Percentiles rank a stretch among this genome's conserved stretches.
These are phyloP conservation scores for Rhagophthalmus giganteus DNA, from an alignment of 2,888 invertebrate genomes.

Conservation along the genomic window DNA sequence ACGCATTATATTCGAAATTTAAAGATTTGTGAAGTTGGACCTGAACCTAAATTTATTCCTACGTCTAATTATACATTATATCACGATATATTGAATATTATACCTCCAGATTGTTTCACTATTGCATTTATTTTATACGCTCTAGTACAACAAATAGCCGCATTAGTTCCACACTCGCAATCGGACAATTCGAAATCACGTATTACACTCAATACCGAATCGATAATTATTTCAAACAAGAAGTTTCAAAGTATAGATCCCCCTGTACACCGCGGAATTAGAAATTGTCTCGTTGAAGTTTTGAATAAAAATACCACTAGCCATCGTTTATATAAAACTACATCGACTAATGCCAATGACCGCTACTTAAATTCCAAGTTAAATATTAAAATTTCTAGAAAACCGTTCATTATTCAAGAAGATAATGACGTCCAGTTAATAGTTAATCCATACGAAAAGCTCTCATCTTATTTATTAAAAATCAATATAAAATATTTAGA, in stretches of 20 bases:
- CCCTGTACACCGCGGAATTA: slow-evolving; percentile 8
- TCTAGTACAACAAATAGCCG: slow-evolving; percentile 11
- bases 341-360: background rate
- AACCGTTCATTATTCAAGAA: slow-evolving; percentile 15
- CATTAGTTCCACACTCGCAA: slow-evolving; percentile 4
- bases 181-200: background rate
- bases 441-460: slow-evolving; percentile 8
- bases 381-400: slow-evolving; percentile 4
- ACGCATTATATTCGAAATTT: slow-evolving; percentile 19
- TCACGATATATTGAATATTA: slow-evolving; percentile 8
- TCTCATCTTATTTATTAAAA: slow-evolving; percentile 5
- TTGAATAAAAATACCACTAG: slow-evolving; percentile 2
- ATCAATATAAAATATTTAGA: slow-evolving; percentile 2
- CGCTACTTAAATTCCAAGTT: no score
- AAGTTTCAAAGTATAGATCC: background rate
- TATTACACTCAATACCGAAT: background rate
- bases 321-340: background rate
- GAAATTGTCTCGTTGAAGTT: slow-evolving; percentile 5
- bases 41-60: slow-evolving; percentile 1
- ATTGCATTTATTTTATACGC: slow-evolving; percentile 9
- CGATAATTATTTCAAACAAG: background rate
- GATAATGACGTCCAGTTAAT: slow-evolving; percentile 8
- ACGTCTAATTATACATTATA: slow-evolving; percentile 5
- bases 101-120: slow-evolving; percentile 26
- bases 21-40: slow-evolving; percentile 11